Base-by-base conservation (phyloP, 2,888 invertebrate species). In the Trissolcus japonicus region DNA sequence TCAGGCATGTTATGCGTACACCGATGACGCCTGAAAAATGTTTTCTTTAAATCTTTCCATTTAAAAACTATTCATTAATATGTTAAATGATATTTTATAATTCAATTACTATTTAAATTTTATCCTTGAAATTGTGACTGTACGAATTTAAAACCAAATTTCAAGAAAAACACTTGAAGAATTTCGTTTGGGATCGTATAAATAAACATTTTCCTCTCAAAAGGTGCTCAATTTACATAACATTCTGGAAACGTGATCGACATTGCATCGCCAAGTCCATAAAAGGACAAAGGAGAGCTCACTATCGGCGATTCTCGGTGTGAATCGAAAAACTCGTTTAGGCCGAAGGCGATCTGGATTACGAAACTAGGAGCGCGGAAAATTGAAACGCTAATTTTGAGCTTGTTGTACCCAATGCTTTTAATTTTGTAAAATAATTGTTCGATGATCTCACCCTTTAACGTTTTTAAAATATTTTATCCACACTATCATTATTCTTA, bases 1-100 rank as follows among this genome's bases (percentile, higher is more conserved):
- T 86, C 83, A 2, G 76, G 71, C 25, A 85, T 81, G 85, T 92
- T 92, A 90, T 95, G 95, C 82, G 94, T 93, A 90, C 96, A 96
- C 85, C 94, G 93, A 90, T 96, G 96, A 82, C 95, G 95, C 88
- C 96, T 96, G 4, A 56, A 55, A 43, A n/a, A 6, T 29, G n/a
- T n/a, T 51, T 51, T 14, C 14, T 6, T 9, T 46, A 6, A 14
- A 46, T n/a, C n/a, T n/a, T 46, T n/a, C n/a, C n/a, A n/a, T n/a
- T n/a, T n/a, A n/a, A n/a, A n/a, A n/a, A n/a, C n/a, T n/a, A n/a
- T n/a, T n/a, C n/a, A n/a, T n/a, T n/a, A n/a, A n/a, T n/a, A n/a
- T n/a, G n/a, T n/a, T n/a, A n/a, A 41, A 13, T 2, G 19, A 41
- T 41, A 9, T 41, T 41, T 13, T 13, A 2, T 13, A 1, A 41